phyloP scores from a whole-genome alignment of 2,797 vertebrate species.

The Petrocephalus sullivani region DNA sequence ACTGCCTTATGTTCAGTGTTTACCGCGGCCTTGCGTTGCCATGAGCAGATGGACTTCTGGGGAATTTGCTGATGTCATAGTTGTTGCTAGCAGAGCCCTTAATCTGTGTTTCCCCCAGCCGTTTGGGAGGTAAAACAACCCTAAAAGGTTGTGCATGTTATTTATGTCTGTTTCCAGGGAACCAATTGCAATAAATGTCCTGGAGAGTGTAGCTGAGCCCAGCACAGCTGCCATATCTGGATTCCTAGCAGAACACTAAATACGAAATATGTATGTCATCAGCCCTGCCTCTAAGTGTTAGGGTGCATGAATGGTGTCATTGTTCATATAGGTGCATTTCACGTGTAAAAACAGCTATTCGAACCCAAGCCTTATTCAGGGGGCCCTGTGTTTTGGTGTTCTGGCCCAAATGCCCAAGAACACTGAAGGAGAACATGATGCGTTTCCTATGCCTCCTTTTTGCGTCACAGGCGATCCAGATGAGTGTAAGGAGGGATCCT shows the following conservation, averaged over 20 bases:
- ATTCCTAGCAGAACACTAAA: slow-evolving; percentile 3
- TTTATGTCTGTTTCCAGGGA: slow-evolving; percentile 14
- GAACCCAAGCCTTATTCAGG: not conserved
- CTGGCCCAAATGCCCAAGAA: not conserved
- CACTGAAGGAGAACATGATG: not conserved
- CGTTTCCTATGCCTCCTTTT: not conserved
- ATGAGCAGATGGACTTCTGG: not conserved
- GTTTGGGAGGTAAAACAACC: not conserved
- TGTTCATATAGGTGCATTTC: not conserved
- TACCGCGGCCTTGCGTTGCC: slow-evolving; percentile 8
- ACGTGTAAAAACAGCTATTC: not conserved
- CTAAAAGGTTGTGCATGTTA: slow-evolving; percentile 14
- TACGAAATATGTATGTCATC: not conserved
- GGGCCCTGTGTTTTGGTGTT: too few relatives aligned
- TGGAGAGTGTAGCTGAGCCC: not conserved
- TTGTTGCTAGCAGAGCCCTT: not conserved
- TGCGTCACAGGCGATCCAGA: slow-evolving; percentile 6
- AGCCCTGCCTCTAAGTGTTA: not conserved
- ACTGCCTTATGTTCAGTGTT: not conserved
- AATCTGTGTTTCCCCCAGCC: not conserved
- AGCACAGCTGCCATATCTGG: not conserved
- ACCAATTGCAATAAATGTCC: not conserved
- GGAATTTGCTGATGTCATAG: slow-evolving; percentile 15
- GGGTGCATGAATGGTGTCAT: not conserved
- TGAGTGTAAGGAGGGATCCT: not conserved